A percentile compares a stretch with the other conserved stretches of the same genome.
Evolutionary conservation across 2,113 vertebrate genomes (phyloP).

Genomic region (Cinclus cinclus): DNA sequence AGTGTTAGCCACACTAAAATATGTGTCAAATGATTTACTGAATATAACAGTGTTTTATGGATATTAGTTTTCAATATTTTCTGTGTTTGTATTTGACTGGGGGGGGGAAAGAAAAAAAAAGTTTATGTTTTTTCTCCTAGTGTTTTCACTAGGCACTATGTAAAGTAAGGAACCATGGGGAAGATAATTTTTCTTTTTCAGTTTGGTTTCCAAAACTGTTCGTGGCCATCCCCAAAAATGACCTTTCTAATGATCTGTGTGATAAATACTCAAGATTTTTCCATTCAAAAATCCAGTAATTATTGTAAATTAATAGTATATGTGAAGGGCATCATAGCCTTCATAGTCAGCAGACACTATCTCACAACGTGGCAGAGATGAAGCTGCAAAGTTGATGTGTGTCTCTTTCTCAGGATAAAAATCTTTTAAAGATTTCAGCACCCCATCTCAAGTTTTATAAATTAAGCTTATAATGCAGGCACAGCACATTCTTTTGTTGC

Average conservation of each 20-base stretch:
- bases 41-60: not conserved
- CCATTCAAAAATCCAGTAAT: not conserved
- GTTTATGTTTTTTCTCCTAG: not conserved
- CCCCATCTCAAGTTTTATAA: not conserved
- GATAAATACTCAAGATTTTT: not conserved
- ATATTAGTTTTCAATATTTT: not conserved
- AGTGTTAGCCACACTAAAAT: not conserved
- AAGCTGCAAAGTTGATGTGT: not conserved
- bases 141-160: not conserved
- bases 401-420: not conserved
- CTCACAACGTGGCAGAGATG: not conserved
- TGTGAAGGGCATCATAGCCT: not conserved
- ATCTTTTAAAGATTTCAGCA: not conserved
- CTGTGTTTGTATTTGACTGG: not conserved
- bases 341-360: not conserved
- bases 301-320: not conserved
- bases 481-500: not conserved
- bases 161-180: not conserved
- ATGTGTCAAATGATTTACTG: not conserved
- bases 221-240: not conserved
- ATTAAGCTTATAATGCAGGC: not conserved
- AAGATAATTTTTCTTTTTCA: not conserved
- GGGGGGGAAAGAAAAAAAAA: accelerated
- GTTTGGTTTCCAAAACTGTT: not conserved
- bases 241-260: not conserved